Evolutionary conservation across 2,888 invertebrate genomes (phyloP), one percentile per base, ranked within the genome.

Genomic region (Bibio marci): DNA sequence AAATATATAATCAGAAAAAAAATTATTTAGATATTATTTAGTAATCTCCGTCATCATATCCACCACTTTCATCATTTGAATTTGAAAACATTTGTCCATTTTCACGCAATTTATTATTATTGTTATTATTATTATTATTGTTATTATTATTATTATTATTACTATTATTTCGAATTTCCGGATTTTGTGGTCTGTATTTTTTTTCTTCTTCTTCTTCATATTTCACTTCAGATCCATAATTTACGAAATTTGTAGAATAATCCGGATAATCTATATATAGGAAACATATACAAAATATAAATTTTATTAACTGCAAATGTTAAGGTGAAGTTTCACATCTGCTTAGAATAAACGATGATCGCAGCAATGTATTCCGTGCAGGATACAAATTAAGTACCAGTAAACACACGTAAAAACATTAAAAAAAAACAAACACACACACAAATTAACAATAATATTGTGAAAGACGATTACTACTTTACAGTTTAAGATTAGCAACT

Each of bases 221-320:
- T 51, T 80, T 80, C 48, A 79, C 70, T 30, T 39, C 34, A 22
- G 34, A 34, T n/a, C 39, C 39, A 13, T 39, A 39, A 6, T 71
- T 65, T 42, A 71, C 65, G 43, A 73, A 60, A 40, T 69, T 66
- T 36, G 70, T 61, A 35, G 61, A 61, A 60, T 80, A 83, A 47
- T 80, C 76, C 3, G 81, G 81, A 61, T 81, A 81, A 62, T 80
- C 80, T 76, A 57, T 5, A 58, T 51, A 40, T 44, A 50, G 47
- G 44, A 44, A 32, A 37, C 36, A 44, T n/a, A n/a, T n/a, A n/a
- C n/a, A 28, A 40, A 38, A 41, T 26, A 10, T 5, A 22, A 17
- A 36, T 32, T 38, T 22, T 32, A 3, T 8, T 3, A 35, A 26
- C 13, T 22, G 25, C 15, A 31, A 14, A 14, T 31, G 11, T 11